These are phyloP conservation scores for Lepus oiostolus DNA, from an alignment of 2,797 vertebrate genomes.

Conservation along the genomic window DNA sequence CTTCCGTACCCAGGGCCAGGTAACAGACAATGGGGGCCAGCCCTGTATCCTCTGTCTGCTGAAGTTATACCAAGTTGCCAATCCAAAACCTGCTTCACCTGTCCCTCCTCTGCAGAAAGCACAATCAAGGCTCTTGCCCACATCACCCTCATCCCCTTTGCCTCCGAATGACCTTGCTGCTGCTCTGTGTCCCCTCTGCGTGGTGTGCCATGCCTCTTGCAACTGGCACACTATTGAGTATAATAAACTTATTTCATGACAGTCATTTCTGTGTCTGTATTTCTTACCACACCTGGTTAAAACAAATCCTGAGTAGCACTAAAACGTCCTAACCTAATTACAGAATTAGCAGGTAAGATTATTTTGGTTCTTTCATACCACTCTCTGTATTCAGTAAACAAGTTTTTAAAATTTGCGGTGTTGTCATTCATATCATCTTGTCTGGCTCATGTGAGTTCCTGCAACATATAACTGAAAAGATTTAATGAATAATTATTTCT, in stretches of 20 bases:
- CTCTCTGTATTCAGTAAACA: neutral
- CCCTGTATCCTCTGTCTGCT: neutral
- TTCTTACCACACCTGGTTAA: neutral
- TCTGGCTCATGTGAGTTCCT: neutral
- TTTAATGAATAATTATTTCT: conserved; percentile 26
- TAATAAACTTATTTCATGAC: conserved; percentile 23
- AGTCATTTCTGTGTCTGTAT: neutral
- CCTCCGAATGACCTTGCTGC: neutral
- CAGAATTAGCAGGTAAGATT: neutral
- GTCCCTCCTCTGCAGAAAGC: neutral
- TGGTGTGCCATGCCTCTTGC: neutral
- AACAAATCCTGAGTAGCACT: neutral
- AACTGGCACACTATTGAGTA: neutral
- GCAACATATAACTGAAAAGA: conserved; percentile 2
- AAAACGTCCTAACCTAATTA: neutral
- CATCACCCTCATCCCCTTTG: neutral
- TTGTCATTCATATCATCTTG: neutral
- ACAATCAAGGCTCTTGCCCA: neutral
- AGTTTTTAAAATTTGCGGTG: neutral
- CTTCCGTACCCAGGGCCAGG: neutral
- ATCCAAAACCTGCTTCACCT: neutral
- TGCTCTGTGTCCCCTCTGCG: neutral
- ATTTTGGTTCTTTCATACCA: conserved; percentile 44
- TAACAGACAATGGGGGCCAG: neutral
- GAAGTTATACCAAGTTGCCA: neutral